Percentiles rank a stretch among this genome's conserved stretches.
Evolutionary conservation across 1,140 invertebrate species (phyloP).

Genomic region (Asbolus verrucosus): DNA sequence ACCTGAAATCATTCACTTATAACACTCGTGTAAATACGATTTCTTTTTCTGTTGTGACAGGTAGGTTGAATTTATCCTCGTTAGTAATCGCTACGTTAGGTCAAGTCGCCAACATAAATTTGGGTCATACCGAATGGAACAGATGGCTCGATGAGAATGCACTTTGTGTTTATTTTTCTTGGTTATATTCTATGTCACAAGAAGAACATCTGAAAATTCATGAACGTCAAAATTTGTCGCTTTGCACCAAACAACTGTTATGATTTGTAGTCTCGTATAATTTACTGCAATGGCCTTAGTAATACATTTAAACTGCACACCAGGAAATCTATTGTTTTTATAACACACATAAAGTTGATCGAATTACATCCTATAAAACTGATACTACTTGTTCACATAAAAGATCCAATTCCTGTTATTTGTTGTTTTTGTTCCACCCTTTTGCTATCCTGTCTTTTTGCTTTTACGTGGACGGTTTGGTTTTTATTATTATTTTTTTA

Average conservation of each 20-base stretch:
- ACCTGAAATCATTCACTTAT: too few relatives aligned
- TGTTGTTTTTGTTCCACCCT: neutral
- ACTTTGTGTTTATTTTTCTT: constrained; percentile 25
- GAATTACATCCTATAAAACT: constrained; percentile 30
- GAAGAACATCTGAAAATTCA: constrained; percentile 16
- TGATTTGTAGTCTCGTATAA: constrained; percentile 18
- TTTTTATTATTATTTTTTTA: too few relatives aligned
- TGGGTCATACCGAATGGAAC: constrained; percentile 11
- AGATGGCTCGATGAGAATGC: constrained; percentile 18
- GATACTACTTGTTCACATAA: constrained; percentile 28
- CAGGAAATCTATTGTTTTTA: constrained; percentile 20
- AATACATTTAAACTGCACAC: constrained; percentile 35
- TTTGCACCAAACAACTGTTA: constrained; percentile 7
- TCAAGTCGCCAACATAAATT: constrained; percentile 18
- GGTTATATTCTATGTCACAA: neutral
- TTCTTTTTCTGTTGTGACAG: constrained; percentile 21
- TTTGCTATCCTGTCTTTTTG: neutral
- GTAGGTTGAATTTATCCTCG: constrained; percentile 14
- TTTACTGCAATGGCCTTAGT: neutral
- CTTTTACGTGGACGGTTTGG: too few relatives aligned
- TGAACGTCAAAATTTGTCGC: constrained; percentile 13
- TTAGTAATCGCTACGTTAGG: constrained; percentile 4
- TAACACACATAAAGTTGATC: constrained; percentile 18
- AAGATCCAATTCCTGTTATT: constrained; percentile 21
- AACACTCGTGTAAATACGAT: too few relatives aligned